Evolutionary conservation across 2,888 invertebrate genomes (phyloP).

Genomic region (Blastobasis lacticolella): DNA sequence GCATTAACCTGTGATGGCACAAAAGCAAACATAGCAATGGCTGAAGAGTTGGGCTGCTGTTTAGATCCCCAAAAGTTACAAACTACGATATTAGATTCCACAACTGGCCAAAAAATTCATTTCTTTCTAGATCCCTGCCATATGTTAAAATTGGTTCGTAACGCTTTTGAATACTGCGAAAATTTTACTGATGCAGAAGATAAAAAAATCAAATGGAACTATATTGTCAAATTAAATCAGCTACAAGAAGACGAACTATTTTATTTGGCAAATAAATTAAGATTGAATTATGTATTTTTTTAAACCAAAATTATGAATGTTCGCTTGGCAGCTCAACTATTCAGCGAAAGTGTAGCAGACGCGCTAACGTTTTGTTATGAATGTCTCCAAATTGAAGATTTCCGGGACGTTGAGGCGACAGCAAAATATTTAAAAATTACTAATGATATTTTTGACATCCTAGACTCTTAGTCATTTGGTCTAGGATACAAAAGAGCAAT

Average conservation of each 20-base stretch:
- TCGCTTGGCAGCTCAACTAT: constrained; percentile 10
- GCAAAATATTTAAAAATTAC: not conserved
- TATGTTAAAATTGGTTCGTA: constrained; percentile 15
- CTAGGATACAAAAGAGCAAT: constrained; percentile 4
- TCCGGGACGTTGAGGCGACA: too few relatives aligned
- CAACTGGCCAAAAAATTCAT: not conserved
- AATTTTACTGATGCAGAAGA: constrained; percentile 4
- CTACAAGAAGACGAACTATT: constrained; percentile 7
- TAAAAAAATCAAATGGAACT: not conserved
- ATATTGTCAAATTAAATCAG: constrained; percentile 2
- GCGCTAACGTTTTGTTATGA: constrained; percentile 1
- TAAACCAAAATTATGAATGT: constrained; percentile 13
- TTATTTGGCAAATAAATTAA: too few relatives aligned
- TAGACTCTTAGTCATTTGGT: constrained; percentile 4
- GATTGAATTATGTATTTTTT: too few relatives aligned
- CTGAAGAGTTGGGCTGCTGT: constrained; percentile 13
- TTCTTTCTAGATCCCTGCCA: constrained; percentile 11
- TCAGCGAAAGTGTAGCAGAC: constrained; percentile 5
- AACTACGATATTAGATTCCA: constrained; percentile 2
- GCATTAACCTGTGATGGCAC: constrained; percentile 20
- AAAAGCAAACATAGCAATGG: constrained; percentile 15
- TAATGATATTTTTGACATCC: constrained; percentile 8
- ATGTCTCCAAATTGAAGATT: too few relatives aligned
- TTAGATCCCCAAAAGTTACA: constrained; percentile 3
- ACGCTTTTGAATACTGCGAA: constrained; percentile 8